phyloP scores from a whole-genome alignment of 2,113 vertebrate genomes.

The Illadopsis cleaveri region DNA sequence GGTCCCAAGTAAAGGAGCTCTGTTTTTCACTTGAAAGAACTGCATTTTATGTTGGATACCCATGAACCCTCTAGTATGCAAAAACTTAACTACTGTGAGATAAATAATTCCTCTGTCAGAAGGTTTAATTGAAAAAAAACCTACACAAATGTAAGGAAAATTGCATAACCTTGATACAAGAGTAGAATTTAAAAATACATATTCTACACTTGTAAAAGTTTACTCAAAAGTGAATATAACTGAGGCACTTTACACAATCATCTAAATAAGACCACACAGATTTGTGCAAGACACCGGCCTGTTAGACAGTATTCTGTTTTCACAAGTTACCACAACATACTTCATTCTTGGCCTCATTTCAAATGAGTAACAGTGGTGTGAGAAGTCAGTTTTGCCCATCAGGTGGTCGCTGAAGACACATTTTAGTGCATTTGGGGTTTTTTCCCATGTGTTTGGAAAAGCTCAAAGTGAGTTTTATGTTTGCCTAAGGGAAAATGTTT shows the following conservation, averaged over 20 bases:
- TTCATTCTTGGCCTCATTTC: not conserved
- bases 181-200: not conserved
- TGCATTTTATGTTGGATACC: conserved; percentile 43
- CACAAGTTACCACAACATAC: not conserved
- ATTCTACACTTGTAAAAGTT: not conserved
- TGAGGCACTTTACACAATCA: not conserved
- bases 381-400: not conserved
- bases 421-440: not conserved
- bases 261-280: not conserved
- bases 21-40: conserved; percentile 61
- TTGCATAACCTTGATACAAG: not conserved
- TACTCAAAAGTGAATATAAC: not conserved
- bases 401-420: accelerated
- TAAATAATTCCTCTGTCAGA: conserved; percentile 13
- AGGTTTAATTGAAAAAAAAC: not conserved
- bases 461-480: not conserved
- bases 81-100: not conserved
- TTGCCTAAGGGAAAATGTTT: not conserved
- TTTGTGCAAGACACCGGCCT: not conserved
- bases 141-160: not conserved
- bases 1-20: conserved; percentile 48
- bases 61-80: conserved; percentile 11
- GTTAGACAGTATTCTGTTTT: not conserved
- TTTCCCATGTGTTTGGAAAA: not conserved
- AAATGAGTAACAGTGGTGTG: not conserved